Base-by-base conservation (phyloP, 2,888 invertebrate genomes). In the Lobophora halterata region DNA sequence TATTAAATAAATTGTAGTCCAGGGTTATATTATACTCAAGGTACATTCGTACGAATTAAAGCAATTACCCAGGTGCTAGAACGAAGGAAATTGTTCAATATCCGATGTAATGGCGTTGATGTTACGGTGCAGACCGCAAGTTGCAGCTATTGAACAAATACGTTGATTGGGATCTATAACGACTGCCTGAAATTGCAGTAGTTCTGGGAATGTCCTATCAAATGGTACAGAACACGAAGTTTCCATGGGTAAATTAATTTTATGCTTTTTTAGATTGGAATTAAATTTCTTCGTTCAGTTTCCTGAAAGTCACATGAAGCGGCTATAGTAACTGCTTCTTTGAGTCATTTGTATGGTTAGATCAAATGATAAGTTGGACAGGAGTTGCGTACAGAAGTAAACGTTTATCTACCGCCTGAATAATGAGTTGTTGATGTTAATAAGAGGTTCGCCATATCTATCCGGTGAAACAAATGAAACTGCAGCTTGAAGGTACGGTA, bases 11-110 rank as follows among this genome's bases (percentile, higher is more conserved):
- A 25, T 3, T 14, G 13, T 5, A 8, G 33, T 25, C 37, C 8
- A 21, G 9, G 7, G 10, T 18, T 33, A n/a, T 17, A 6, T 39
- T 29, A 27, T 5, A 27, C 34, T n/a, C 30, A 39, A 25, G 27
- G 34, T 46, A 49, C 45, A 51, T 37, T 45, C 42, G 48, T 48
- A 55, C 53, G 53, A 63, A 65, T 65, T 60, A 60, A 60, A 65
- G 61, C 65, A 66, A 70, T 71, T 67, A 69, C 56, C 52, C 44
- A 48, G 48, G 43, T 43, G 43, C 30, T 43, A 49, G 55, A 53
- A 43, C 49, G 44, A 44, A 65, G 68, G 70, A 73, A 72, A 73
- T 75, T 71, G 72, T 69, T 66, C 70, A 67, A 76, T 74, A 76
- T 77, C 69, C 73, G 61, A 52, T 54, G 45, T 49, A 38, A 41